Conservation (phyloP, 2,113 vertebrate genomes). For the Lanius ludovicianus region DNA sequence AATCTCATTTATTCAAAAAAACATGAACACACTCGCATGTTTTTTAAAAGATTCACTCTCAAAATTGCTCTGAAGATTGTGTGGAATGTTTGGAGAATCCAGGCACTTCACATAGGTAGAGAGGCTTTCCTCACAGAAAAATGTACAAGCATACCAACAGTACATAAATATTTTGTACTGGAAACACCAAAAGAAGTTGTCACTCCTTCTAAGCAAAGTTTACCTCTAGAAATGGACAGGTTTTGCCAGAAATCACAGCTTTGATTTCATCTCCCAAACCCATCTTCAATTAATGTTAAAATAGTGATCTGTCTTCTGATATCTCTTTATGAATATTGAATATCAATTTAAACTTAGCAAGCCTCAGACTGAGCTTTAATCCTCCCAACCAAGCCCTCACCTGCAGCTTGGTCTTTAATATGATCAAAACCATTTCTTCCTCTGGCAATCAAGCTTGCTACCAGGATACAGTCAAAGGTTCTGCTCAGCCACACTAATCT, state of each 20-base stretch:
- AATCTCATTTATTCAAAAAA: constrained; percentile 49
- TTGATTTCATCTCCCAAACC: background rate
- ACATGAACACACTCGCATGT: background rate
- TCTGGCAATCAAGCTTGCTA: background rate
- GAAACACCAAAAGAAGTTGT: background rate
- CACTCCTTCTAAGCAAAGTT: background rate
- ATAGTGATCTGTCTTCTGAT: background rate
- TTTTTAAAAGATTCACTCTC: constrained; percentile 48
- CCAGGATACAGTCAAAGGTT: background rate
- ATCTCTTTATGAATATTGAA: background rate
- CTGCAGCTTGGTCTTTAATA: background rate
- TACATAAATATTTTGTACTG: background rate
- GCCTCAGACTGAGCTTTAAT: background rate
- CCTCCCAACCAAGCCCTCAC: background rate
- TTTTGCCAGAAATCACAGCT: background rate
- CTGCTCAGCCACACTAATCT: background rate
- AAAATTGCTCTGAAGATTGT: constrained; percentile 51
- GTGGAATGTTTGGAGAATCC: constrained; percentile 47
- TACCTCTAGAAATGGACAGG: background rate
- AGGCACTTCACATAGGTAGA: background rate
- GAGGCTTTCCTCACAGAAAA: constrained; percentile 27
- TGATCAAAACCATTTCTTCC: background rate
- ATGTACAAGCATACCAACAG: background rate
- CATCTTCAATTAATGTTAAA: background rate
- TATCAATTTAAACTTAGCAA: background rate